These are phyloP conservation scores for Schlechtendalia chinensis DNA, from an alignment of 1,140 invertebrate genomes.

Conservation along the genomic window DNA sequence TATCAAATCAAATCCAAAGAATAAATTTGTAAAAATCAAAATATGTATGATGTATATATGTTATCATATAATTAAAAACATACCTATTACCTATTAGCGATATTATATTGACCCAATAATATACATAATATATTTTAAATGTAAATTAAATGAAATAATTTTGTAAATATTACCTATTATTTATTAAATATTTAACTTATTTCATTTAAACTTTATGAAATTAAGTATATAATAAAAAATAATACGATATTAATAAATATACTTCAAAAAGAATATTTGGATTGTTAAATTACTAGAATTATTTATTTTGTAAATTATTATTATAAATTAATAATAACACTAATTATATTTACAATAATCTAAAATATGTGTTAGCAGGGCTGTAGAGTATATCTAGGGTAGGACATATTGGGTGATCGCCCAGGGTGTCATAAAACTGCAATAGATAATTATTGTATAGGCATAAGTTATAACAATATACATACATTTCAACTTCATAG, in stretches of 20 bases:
- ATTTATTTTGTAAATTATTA: neutral
- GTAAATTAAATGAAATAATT: neutral
- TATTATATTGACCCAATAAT: neutral
- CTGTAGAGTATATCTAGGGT: no score
- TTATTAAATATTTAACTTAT: neutral
- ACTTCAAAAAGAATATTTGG: neutral
- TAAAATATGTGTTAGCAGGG: neutral
- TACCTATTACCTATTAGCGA: neutral
- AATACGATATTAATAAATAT: neutral
- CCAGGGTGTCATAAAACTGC: no score
- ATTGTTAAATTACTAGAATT: neutral
- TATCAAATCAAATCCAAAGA: neutral
- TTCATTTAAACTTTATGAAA: neutral
- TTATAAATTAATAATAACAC: neutral
- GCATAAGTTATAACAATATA: no score
- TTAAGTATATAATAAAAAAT: neutral
- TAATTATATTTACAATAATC: neutral
- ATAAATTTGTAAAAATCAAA: neutral
- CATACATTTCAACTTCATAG: no score
- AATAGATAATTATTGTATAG: no score
- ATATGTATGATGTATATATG: neutral
- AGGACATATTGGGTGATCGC: no score
- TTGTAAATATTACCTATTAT: neutral
- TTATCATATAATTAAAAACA: neutral
- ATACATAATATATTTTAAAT: neutral